Evolutionary conservation across 2,113 vertebrate genomes (phyloP).

Genomic region (Salvelinus namaycush): DNA sequence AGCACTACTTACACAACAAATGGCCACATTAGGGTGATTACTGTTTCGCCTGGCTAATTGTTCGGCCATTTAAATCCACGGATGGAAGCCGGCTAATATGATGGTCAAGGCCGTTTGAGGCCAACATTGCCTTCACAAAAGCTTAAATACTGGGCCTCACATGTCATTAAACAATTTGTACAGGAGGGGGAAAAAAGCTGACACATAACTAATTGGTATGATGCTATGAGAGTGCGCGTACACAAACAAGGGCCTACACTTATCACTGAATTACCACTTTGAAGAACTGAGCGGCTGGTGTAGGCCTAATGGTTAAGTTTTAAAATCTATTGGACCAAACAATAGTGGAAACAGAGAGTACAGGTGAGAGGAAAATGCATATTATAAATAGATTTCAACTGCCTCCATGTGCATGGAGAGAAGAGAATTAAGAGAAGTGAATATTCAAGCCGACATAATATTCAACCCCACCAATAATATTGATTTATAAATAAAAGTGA

Average conservation of each 20-base stretch:
- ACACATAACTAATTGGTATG: conserved; percentile 47
- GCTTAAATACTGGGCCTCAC: conserved; percentile 64
- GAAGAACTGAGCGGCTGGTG: conserved; percentile 24
- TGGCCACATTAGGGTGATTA: conserved; percentile 77
- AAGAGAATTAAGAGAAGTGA: no score
- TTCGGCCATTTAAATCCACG: conserved; percentile 66
- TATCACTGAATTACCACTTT: conserved; percentile 59
- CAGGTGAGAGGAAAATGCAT: background rate
- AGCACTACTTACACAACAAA: conserved; percentile 78
- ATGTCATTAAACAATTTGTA: conserved; percentile 70
- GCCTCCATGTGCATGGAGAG: no score
- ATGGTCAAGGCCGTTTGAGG: conserved; percentile 66
- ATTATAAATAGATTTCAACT: background rate
- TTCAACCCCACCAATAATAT: no score
- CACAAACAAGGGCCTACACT: conserved; percentile 57
- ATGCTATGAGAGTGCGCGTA: conserved; percentile 46
- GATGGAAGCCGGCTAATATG: conserved; percentile 66
- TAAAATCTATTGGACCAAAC: background rate
- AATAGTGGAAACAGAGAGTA: background rate
- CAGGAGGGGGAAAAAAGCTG: conserved; percentile 42
- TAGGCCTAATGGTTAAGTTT: conserved; percentile 43
- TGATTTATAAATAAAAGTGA: no score
- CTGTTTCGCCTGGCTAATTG: conserved; percentile 74
- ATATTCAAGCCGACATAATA: no score
- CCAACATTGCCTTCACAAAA: conserved; percentile 62